phyloP scores from a whole-genome alignment of 2,113 vertebrate genomes.

The Cyanocitta stelleri region DNA sequence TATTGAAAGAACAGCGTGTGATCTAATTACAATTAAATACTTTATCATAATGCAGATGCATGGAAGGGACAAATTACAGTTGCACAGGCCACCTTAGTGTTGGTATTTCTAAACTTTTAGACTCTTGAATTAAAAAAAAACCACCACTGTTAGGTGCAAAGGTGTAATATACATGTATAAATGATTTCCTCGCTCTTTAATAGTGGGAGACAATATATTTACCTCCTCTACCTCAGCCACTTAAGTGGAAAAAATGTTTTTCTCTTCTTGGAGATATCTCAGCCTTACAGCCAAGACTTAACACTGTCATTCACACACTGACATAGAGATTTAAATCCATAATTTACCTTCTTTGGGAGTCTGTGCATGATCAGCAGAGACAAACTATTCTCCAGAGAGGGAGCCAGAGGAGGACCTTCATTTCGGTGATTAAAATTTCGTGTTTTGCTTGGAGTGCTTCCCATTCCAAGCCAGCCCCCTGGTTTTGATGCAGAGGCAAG shows the following conservation, averaged over 20 bases:
- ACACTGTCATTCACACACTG: not conserved
- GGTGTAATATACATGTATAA: not conserved
- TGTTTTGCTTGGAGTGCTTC: not conserved
- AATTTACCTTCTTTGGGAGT: not conserved
- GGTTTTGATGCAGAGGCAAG: not conserved
- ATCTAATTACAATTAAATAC: constrained; percentile 16
- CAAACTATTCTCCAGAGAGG: not conserved
- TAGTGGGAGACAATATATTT: not conserved
- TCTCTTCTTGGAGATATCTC: not conserved
- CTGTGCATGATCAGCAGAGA: not conserved
- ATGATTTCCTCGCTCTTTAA: not conserved
- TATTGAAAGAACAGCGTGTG: not conserved
- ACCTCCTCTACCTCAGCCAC: not conserved
- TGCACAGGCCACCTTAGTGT: not conserved
- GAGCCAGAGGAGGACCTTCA: not conserved
- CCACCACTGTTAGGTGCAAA: not conserved
- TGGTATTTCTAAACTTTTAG: not conserved
- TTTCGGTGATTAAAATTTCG: not conserved
- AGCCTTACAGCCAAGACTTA: not conserved
- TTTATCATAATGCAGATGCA: not conserved
- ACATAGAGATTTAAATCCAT: not conserved
- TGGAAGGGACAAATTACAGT: not conserved
- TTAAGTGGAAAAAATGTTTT: not conserved
- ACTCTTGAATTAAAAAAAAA: not conserved
- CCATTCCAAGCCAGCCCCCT: not conserved